Evolutionary conservation across 2,113 vertebrate genomes (phyloP), one percentile per base, ranked within the genome.

Genomic region (Passer montanus): DNA sequence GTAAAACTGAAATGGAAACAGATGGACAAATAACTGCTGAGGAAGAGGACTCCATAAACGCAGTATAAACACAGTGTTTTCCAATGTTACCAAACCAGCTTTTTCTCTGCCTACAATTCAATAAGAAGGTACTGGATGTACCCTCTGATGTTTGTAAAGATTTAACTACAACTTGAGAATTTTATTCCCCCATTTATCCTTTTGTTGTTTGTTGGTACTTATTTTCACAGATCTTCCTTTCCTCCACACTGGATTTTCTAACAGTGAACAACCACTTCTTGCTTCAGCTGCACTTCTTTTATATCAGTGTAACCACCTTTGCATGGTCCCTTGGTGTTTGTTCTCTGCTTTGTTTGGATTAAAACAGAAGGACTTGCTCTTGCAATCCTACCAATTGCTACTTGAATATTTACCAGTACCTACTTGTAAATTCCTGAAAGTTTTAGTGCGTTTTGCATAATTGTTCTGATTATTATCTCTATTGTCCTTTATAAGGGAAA

Each of bases 391-490:
- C 35, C 24, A 78, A 76, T 84, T 94, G 56, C 44, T 87, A 77
- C 90, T 94, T 76, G 83, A 94, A 80, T 85, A 94, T 95, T 93
- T 67, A 87, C 16, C 63, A 73, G 79, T 78, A 94, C 74, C 76
- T 94, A 77, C 87, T 75, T 93, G 30, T 77, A 93, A 95, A 86
- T 91, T 93, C 90, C 84, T 90, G 64, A 58, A 92, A 94, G 83
- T 92, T 87, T 92, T 84, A 56, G 68, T 81, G 76, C 79, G 75
- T 72, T 94, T 91, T 79, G 77, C 66, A 68, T 94, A 69, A 63
- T 62, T 70, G 49, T 87, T 83, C 63, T 74, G 90, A 90, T 94
- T 15, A 37, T 93, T 94, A 90, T 84, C 83, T 92, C 64, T 86
- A 22, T 84, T 92, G 87, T 77, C 35, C 77, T 91, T 91, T 90